Percentiles rank a stretch among this genome's conserved stretches.
phyloP scores from a whole-genome alignment of 1,140 invertebrate species.

The Bacillus rossius region DNA sequence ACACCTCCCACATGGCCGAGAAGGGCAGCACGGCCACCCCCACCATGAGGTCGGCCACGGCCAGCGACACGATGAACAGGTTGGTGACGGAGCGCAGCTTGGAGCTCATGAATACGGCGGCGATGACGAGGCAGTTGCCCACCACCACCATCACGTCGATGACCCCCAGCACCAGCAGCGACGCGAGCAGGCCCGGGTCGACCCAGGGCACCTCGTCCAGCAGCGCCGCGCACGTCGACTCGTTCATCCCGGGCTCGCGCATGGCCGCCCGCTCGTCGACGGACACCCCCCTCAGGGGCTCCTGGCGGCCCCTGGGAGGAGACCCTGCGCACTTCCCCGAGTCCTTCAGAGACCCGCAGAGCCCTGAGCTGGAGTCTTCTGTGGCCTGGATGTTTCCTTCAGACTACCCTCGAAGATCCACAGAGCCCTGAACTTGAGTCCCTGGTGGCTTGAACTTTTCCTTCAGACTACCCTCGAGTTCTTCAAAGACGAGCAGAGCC shows the following conservation, averaged over 20 bases:
- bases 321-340: too few relatives aligned
- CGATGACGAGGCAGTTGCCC: constrained; percentile 87
- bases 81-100: constrained; percentile 92
- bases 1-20: constrained; percentile 84
- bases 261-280: too few relatives aligned
- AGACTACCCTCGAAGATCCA: too few relatives aligned
- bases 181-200: constrained; percentile 63
- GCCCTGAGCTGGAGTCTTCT: too few relatives aligned
- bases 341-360: too few relatives aligned
- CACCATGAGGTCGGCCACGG: constrained; percentile 87
- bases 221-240: constrained; percentile 64
- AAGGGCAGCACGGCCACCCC: constrained; percentile 88
- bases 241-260: constrained; percentile 50
- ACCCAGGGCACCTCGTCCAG: constrained; percentile 67
- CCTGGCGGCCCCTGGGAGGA: too few relatives aligned
- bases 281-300: too few relatives aligned
- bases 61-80: constrained; percentile 90
- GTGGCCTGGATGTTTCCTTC: too few relatives aligned
- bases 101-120: constrained; percentile 80
- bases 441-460: too few relatives aligned
- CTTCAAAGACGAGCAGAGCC: too few relatives aligned
- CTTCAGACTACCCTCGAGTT: too few relatives aligned
- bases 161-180: constrained; percentile 68
- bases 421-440: too few relatives aligned
- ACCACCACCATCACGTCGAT: constrained; percentile 82